Percentiles rank a stretch among this genome's conserved stretches.
phyloP scores from a whole-genome alignment of 2,113 vertebrate genomes.

The Hyperopisus bebe region DNA sequence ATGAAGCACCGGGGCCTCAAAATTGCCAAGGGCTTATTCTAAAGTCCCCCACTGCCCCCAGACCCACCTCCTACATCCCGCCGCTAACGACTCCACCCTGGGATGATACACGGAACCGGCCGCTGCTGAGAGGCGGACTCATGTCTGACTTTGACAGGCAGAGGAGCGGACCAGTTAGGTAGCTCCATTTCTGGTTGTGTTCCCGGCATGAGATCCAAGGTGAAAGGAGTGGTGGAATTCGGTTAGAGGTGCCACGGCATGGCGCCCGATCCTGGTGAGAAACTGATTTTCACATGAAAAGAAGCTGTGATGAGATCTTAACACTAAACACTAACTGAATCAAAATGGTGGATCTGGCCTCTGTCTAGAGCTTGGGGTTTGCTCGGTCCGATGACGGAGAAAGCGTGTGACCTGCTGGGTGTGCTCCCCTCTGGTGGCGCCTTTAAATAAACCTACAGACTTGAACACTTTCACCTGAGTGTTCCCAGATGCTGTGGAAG shows the following conservation, averaged over 20 bases:
- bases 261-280: neutral
- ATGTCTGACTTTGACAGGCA: neutral
- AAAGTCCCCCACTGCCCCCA: slow-evolving; percentile 30
- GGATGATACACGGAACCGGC: neutral
- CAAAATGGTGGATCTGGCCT: neutral
- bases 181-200: neutral
- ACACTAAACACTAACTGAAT: neutral
- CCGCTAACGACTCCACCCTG: neutral
- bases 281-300: neutral
- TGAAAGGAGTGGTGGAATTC: neutral
- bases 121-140: neutral
- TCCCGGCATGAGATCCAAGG: neutral
- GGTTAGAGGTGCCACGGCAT: neutral
- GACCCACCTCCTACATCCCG: neutral
- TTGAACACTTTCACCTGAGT: neutral
- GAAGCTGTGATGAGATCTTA: neutral
- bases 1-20: slow-evolving; percentile 97
- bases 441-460: neutral
- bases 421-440: neutral
- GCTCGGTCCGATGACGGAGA: neutral
- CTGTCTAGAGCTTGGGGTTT: neutral
- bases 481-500: neutral
- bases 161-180: neutral
- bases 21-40: slow-evolving; percentile 97
- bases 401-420: neutral